A percentile compares a stretch with the other conserved stretches of the same genome.
phyloP scores from a whole-genome alignment of 1,140 invertebrate species.

The Araneus ventricosus region DNA sequence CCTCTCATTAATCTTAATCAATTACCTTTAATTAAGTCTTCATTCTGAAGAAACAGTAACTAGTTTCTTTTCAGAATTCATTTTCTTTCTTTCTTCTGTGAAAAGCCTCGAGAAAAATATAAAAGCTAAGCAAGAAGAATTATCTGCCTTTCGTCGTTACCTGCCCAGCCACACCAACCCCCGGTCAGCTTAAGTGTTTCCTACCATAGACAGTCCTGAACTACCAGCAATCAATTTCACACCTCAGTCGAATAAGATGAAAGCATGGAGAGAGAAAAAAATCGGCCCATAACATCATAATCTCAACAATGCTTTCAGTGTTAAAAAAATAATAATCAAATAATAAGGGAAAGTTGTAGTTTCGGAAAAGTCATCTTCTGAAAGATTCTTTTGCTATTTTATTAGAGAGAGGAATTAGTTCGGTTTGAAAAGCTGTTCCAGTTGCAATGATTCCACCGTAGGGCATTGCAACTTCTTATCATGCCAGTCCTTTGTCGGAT shows the following conservation, averaged over 20 bases:
- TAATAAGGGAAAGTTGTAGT: conserved; percentile 44
- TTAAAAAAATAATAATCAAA: conserved; percentile 14
- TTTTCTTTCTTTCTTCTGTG: neutral
- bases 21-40: conserved; percentile 1
- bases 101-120: neutral
- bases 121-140: neutral
- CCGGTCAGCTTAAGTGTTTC: neutral
- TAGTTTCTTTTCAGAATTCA: neutral
- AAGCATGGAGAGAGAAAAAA: conserved; percentile 10
- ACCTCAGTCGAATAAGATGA: conserved; percentile 40
- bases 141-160: conserved; percentile 4
- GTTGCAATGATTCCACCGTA: conserved; percentile 50
- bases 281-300: conserved; percentile 54
- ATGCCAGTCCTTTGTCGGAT: conserved; percentile 56
- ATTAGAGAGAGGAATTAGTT: conserved; percentile 46
- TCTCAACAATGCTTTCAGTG: conserved; percentile 40
- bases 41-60: neutral
- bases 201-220: neutral
- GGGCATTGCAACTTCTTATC: conserved; percentile 53
- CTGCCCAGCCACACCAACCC: neutral
- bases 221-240: conserved; percentile 67
- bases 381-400: conserved; percentile 44
- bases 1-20: conserved; percentile 4
- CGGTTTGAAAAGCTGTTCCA: conserved; percentile 54
- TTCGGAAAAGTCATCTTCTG: conserved; percentile 11